Evolutionary conservation across 1,140 invertebrate genomes (phyloP), one percentile per base, ranked within the genome.

Genomic region (Zophobas atratus): DNA sequence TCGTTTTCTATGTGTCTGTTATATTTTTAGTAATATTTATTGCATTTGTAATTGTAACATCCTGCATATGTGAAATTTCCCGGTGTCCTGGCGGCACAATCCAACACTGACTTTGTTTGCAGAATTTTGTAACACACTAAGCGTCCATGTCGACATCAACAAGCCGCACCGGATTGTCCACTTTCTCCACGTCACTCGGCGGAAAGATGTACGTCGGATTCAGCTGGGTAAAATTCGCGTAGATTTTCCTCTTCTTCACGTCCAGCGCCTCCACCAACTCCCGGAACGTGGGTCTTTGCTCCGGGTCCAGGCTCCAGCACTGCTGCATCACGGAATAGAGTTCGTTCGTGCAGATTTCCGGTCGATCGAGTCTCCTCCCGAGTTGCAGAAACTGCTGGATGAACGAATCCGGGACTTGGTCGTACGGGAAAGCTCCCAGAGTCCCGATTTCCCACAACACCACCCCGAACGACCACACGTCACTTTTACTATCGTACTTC

Each of bases 391-490:
- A 91, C 53, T 86, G 84, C 36, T 93, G 86, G 1, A 95, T 84
- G 76, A 92, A 88, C 78, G 89, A 86, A 81, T 94, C 91, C 51
- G 88, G 88, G 2, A 94, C 86, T 0, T 90, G 89, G 0, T 91
- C 87, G 84, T 95, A 95, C 0, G 94, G 94, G 82, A 93, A 93
- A 33, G 89, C 92, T 53, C 93, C 90, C 82, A 96, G 85, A 8
- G 94, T 95, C 38, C 92, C 92, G 51, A 97, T 96, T 86, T 97
- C 95, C 95, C 95, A 96, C 0, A 96, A 85, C 2, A 96, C 88
- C 0, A 96, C 88, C 5, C 92, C 94, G 81, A 92, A 96, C 0
- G 94, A 92, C 95, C 95, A 97, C 0, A 96, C 92, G 80, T 97
- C 95, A 77, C 92, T 94, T 81, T 93, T 93, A 71, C 88, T 92